Conservation (phyloP, 2,888 invertebrate species). For the Hartigia nigra region DNA sequence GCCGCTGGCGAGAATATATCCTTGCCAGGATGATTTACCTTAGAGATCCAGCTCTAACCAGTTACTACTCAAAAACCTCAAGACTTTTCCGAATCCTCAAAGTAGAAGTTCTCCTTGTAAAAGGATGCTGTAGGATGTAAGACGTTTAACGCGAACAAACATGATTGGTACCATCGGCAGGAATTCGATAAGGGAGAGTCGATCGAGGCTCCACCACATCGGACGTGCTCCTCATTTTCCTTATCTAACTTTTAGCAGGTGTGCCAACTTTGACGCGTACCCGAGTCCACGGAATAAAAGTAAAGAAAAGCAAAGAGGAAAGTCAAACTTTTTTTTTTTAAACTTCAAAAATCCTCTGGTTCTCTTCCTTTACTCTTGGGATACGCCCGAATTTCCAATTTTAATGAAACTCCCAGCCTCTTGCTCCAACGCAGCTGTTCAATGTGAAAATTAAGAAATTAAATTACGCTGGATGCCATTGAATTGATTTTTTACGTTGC, state of each 20-base stretch:
- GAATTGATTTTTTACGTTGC: background rate
- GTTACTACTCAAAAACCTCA: background rate
- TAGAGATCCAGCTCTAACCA: background rate
- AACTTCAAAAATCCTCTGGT: background rate
- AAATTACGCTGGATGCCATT: background rate
- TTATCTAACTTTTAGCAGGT: background rate
- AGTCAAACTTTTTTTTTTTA: background rate
- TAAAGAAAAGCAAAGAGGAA: background rate
- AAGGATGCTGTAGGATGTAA: background rate
- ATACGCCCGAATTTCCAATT: background rate
- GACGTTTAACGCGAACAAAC: background rate
- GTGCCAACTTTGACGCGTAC: background rate
- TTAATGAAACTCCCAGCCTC: background rate
- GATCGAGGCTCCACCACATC: background rate
- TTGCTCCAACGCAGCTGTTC: background rate
- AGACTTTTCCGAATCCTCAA: background rate
- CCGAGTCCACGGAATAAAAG: background rate
- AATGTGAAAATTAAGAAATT: background rate
- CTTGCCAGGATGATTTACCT: background rate
- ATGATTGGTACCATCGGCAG: background rate
- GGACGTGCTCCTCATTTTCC: background rate
- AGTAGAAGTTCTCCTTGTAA: background rate
- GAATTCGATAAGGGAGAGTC: background rate
- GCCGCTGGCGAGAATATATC: background rate
- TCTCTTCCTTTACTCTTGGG: background rate